Evolutionary conservation across 2,113 vertebrate species (phyloP).

Genomic region (Pao palembangensis): DNA sequence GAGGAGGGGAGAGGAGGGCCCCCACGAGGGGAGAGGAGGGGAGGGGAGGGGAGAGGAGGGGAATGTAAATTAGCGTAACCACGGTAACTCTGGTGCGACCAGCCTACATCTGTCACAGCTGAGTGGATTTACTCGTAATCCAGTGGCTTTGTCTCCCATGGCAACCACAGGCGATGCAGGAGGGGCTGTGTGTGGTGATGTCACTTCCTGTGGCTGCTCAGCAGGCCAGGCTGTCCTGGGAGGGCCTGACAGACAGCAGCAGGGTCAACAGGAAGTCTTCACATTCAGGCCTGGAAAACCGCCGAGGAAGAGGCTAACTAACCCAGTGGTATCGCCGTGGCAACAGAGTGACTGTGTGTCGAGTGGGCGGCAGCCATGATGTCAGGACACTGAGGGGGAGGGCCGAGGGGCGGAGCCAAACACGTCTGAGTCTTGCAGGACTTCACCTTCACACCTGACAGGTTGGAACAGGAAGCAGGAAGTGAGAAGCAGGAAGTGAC

Average conservation of each 20-base stretch:
- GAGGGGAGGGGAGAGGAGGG: too few relatives aligned
- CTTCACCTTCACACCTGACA: conserved; percentile 84
- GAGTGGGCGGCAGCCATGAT: conserved; percentile 72
- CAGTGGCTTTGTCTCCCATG: conserved; percentile 70
- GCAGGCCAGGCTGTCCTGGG: conserved; percentile 76
- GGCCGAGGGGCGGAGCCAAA: conserved; percentile 18
- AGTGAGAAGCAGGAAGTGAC: too few relatives aligned
- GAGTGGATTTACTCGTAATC: conserved; percentile 8
- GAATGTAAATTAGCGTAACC: too few relatives aligned
- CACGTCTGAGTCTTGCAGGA: conserved; percentile 86
- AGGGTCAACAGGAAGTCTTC: too few relatives aligned
- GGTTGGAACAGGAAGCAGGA: background rate
- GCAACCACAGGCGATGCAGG: conserved; percentile 73
- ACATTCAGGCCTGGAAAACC: too few relatives aligned
- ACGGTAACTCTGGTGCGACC: too few relatives aligned
- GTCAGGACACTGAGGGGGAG: conserved; percentile 49
- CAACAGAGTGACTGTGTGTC: conserved; percentile 73
- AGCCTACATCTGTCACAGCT: too few relatives aligned
- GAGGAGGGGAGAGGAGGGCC: too few relatives aligned
- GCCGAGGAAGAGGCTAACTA: conserved; percentile 48
- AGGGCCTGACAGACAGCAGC: background rate
- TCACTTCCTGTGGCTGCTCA: conserved; percentile 64
- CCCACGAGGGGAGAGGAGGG: too few relatives aligned
- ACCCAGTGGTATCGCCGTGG: conserved; percentile 89
- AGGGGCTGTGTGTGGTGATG: conserved; percentile 56